Percentiles rank a stretch among this genome's conserved stretches.
Evolutionary conservation across 2,888 invertebrate species (phyloP).

Genomic region (Sylvicola cinctus): DNA sequence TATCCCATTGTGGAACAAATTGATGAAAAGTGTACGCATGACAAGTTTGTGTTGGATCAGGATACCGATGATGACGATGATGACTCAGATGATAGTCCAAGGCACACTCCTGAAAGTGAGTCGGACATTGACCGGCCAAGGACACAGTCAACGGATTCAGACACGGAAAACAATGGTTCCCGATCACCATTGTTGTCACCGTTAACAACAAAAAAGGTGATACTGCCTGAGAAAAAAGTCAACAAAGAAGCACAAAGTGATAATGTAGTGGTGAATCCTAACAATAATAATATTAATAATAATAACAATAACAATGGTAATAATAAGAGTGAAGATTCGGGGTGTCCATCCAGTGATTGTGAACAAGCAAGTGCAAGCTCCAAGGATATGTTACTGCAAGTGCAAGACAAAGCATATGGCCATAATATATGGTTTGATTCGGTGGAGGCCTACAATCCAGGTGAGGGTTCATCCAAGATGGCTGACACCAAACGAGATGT

Average conservation of each 20-base stretch:
- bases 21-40: slow-evolving; percentile 37
- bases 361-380: slow-evolving; percentile 48
- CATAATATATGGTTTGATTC: slow-evolving; percentile 7
- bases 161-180: slow-evolving; percentile 49
- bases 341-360: slow-evolving; percentile 25
- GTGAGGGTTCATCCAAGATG: not conserved
- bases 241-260: slow-evolving; percentile 8
- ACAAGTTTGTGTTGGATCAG: slow-evolving; percentile 13
- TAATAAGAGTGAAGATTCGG: slow-evolving; percentile 27
- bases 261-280: slow-evolving; percentile 1
- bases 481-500: not conserved
- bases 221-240: slow-evolving; percentile 5
- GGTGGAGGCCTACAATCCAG: slow-evolving; percentile 2
- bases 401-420: too few species aligned
- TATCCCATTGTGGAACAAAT: slow-evolving; percentile 73
- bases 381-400: slow-evolving; percentile 39
- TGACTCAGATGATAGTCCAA: slow-evolving; percentile 6
- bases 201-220: slow-evolving; percentile 5
- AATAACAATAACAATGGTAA: slow-evolving; percentile 9
- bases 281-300: not conserved
- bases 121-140: slow-evolving; percentile 13
- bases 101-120: slow-evolving; percentile 17
- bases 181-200: slow-evolving; percentile 34
- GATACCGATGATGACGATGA: slow-evolving; percentile 5
- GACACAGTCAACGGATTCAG: slow-evolving; percentile 31